Percentiles rank a stretch among this genome's conserved stretches.
Conservation (phyloP, 2,888 invertebrate species). For the Netelia inedita region DNA sequence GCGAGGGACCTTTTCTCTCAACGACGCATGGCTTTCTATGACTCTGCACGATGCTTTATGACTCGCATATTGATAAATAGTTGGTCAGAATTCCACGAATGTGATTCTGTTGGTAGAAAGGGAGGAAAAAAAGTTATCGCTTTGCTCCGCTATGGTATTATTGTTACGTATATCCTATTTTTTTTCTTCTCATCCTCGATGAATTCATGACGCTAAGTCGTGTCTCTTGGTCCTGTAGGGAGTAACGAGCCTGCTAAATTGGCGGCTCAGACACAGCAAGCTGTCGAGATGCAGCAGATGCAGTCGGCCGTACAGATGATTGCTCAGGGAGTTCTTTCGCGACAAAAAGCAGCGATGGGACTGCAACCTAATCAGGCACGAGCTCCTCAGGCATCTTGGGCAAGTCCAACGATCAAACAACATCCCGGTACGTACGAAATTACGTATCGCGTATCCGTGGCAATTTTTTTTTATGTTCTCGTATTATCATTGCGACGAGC, state of each 20-base stretch:
- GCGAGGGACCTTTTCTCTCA: constrained; percentile 36
- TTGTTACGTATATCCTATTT: constrained; percentile 3
- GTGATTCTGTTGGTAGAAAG: background rate
- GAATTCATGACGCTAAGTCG: constrained; percentile 46
- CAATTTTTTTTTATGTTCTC: background rate
- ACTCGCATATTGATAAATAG: background rate
- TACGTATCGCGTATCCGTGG: background rate
- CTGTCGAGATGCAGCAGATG: constrained; percentile 81
- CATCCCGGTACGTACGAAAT: constrained; percentile 79
- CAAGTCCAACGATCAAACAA: constrained; percentile 80
- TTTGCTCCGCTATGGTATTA: constrained; percentile 31
- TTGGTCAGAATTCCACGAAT: background rate
- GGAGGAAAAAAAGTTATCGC: background rate
- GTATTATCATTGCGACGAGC: background rate
- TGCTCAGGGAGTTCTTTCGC: constrained; percentile 81
- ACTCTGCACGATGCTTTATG: constrained; percentile 8
- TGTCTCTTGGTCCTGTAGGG: constrained; percentile 74
- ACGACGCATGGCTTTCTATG: constrained; percentile 47
- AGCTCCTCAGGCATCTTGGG: constrained; percentile 79
- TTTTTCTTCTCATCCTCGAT: constrained; percentile 16
- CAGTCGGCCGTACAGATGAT: constrained; percentile 80
- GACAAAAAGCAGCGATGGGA: constrained; percentile 78
- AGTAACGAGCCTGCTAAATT: constrained; percentile 81
- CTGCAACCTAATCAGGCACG: constrained; percentile 75
- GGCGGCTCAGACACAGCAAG: constrained; percentile 79